phyloP scores from a whole-genome alignment of 2,797 vertebrate species.

The Diplodus sargus region DNA sequence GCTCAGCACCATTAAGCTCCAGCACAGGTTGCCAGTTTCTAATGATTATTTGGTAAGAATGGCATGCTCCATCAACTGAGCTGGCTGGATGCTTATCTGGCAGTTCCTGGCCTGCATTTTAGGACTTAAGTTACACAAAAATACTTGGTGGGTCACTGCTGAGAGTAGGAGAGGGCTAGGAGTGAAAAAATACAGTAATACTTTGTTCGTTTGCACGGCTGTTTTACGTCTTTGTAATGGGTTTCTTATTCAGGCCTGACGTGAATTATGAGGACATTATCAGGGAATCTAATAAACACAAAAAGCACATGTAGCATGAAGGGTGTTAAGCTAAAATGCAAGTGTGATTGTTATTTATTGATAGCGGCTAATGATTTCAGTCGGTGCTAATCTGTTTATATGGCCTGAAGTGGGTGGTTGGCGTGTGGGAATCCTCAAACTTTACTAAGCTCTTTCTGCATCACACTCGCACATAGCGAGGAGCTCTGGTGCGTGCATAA shows the following conservation, averaged over 20 bases:
- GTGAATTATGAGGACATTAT: constrained; percentile 58
- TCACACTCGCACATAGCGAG: constrained; percentile 43
- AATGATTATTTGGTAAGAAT: constrained; percentile 86
- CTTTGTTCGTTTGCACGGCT: constrained; percentile 75
- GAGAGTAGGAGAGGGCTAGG: constrained; percentile 32
- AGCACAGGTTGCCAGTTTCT: constrained; percentile 75
- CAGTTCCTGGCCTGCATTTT: constrained; percentile 75
- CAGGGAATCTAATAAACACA: constrained; percentile 48
- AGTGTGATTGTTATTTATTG: constrained; percentile 72
- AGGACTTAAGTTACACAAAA: constrained; percentile 76
- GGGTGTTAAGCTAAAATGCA: constrained; percentile 49
- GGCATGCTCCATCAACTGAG: constrained; percentile 80
- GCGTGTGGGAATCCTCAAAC: constrained; percentile 27
- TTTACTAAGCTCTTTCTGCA: constrained; percentile 41
- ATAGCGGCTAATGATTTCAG: constrained; percentile 61
- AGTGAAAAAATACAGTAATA: constrained; percentile 63
- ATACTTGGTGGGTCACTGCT: constrained; percentile 73
- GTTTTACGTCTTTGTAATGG: constrained; percentile 60
- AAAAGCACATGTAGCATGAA: constrained; percentile 25
- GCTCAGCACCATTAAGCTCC: constrained; percentile 71
- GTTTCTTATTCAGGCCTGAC: constrained; percentile 52
- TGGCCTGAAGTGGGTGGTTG: constrained; percentile 29
- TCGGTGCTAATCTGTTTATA: constrained; percentile 68
- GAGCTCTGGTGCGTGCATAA: constrained; percentile 80
- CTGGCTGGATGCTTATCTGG: constrained; percentile 85